Conservation (phyloP, 2,113 vertebrate genomes). For the Phrynosoma blainvillii region DNA sequence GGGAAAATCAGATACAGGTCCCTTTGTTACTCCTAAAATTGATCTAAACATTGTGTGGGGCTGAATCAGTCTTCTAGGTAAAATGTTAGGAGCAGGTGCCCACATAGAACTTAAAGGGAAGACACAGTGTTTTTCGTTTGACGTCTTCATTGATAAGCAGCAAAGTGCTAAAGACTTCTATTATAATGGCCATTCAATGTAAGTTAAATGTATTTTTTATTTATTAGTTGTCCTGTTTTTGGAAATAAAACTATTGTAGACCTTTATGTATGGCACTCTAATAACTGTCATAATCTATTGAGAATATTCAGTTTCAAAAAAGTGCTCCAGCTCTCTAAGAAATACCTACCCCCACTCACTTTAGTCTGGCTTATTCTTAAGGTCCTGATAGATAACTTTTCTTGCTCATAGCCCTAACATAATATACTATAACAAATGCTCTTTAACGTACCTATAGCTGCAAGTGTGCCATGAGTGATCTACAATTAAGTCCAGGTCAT, state of each 20-base stretch:
- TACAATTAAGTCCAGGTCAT: background rate
- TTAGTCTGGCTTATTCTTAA: background rate
- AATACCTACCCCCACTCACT: background rate
- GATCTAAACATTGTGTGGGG: background rate
- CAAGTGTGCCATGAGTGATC: background rate
- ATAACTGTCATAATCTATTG: background rate
- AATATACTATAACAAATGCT: background rate
- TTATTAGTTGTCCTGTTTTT: constrained; percentile 61
- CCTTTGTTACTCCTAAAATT: background rate
- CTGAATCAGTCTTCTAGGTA: background rate
- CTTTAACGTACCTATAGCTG: background rate
- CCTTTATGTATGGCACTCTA: constrained; percentile 18
- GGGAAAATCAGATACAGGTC: background rate
- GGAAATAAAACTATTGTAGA: constrained; percentile 49
- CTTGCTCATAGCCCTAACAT: background rate
- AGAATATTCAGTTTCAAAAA: background rate
- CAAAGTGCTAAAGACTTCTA: background rate
- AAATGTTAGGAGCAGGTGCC: background rate
- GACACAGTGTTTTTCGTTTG: background rate
- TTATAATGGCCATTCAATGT: constrained; percentile 25
- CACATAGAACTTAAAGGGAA: constrained; percentile 6
- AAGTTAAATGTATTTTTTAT: constrained; percentile 64
- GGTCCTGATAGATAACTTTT: background rate
- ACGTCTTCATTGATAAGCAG: constrained; percentile 9
- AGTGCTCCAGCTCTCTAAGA: background rate